Evolutionary conservation across 1,140 invertebrate genomes (phyloP).

Genomic region (Zeugodacus cucurbitae): DNA sequence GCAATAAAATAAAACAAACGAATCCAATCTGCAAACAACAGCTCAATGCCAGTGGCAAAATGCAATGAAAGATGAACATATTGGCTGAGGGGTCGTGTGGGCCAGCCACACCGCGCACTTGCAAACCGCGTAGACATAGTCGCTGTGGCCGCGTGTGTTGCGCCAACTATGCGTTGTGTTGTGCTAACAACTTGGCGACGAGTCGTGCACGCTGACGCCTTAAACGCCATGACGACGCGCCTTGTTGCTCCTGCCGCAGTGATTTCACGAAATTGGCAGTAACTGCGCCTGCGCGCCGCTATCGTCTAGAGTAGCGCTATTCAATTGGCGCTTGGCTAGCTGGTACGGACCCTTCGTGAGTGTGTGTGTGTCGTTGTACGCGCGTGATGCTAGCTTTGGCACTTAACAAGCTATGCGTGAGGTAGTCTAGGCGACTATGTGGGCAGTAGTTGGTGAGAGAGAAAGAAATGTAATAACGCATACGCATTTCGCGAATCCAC

Average conservation of each 20-base stretch:
- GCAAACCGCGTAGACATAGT: no score
- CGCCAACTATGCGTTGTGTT: neutral
- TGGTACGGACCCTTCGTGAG: neutral
- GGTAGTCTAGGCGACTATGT: neutral
- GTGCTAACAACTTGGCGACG: constrained; percentile 28
- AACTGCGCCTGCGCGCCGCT: neutral
- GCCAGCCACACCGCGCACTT: neutral
- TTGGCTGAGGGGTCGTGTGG: constrained; percentile 30
- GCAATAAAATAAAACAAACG: constrained; percentile 35
- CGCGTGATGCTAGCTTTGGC: neutral
- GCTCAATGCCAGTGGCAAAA: constrained; percentile 36
- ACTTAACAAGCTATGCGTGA: neutral
- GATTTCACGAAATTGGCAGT: neutral
- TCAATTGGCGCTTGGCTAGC: neutral
- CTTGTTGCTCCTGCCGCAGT: constrained; percentile 6
- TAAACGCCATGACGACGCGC: constrained; percentile 13
- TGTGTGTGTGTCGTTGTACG: neutral
- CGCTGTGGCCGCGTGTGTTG: neutral
- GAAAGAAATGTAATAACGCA: neutral
- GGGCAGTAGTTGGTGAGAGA: neutral
- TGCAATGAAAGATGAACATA: constrained; percentile 37
- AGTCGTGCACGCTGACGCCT: constrained; percentile 21
- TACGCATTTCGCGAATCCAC: neutral
- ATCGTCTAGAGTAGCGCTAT: neutral
- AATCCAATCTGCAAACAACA: constrained; percentile 25